Conservation (phyloP, 2,113 vertebrate species). For the Eclectus roratus region DNA sequence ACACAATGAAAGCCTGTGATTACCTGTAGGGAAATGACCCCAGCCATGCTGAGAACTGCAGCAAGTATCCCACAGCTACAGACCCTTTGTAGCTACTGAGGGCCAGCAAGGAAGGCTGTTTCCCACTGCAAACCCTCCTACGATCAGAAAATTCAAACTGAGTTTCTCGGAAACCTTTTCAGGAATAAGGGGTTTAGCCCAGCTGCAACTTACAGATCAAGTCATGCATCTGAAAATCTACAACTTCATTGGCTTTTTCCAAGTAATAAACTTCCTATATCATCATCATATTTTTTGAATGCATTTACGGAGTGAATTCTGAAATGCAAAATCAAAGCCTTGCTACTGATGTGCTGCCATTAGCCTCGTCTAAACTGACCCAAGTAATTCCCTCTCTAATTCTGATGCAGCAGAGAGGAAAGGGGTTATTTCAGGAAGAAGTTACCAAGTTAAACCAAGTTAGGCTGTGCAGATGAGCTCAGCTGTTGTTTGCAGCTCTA, state of each 20-base stretch:
- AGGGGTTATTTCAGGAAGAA: neutral
- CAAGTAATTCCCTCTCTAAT: neutral
- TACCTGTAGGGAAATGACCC: neutral
- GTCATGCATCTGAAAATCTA: neutral
- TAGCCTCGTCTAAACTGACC: slow-evolving; percentile 20
- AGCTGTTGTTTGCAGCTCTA: neutral
- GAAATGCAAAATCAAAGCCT: slow-evolving; percentile 28
- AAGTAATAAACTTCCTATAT: neutral
- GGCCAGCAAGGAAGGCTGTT: neutral
- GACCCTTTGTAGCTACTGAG: neutral
- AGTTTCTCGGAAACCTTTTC: neutral
- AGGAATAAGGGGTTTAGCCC: neutral
- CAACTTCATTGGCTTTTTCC: neutral
- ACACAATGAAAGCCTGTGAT: no score
- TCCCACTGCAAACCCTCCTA: neutral
- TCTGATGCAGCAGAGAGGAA: neutral
- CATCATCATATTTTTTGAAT: neutral
- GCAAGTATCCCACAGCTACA: neutral
- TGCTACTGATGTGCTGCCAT: neutral
- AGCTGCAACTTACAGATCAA: neutral
- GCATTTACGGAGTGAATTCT: neutral
- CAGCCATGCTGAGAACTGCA: neutral
- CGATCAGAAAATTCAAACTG: neutral
- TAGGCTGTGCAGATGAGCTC: neutral
- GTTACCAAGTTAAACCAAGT: neutral